Percentiles rank a stretch among this genome's conserved stretches.
Conservation (phyloP, 2,797 vertebrate species). For the Mormyrops boulengeri region DNA sequence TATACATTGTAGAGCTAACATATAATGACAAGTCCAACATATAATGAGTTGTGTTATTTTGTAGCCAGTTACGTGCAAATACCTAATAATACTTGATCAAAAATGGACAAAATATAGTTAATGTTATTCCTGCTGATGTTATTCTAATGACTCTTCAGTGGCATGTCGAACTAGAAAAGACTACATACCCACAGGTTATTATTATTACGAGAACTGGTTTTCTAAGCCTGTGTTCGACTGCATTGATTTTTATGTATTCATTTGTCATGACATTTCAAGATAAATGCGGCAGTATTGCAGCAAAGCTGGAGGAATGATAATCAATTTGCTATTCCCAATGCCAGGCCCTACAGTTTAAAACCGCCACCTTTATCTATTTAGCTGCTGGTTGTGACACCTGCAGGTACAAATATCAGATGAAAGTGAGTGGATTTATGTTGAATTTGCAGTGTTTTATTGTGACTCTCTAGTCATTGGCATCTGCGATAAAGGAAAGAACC, state of each 20-base stretch:
- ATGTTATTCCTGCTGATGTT: neutral
- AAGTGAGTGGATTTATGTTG: neutral
- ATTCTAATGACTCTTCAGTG: conserved; percentile 7
- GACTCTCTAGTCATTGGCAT: neutral
- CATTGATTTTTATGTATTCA: neutral
- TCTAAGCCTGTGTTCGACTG: neutral
- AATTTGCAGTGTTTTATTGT: neutral
- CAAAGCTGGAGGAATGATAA: neutral
- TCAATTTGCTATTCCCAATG: neutral
- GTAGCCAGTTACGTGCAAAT: neutral
- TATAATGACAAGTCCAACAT: neutral
- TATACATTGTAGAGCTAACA: neutral
- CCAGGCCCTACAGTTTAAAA: neutral
- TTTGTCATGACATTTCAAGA: neutral
- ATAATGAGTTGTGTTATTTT: neutral
- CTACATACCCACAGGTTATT: neutral
- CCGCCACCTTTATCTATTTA: neutral
- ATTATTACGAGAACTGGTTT: conserved; percentile 3
- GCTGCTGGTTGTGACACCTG: neutral
- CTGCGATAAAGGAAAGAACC: neutral
- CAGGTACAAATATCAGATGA: neutral
- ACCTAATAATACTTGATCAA: neutral
- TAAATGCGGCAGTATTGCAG: neutral
- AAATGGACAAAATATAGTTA: neutral
- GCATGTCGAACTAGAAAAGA: neutral